These are phyloP conservation scores for Drosophila varians DNA, from an alignment of 1,140 invertebrate genomes.

Conservation along the genomic window DNA sequence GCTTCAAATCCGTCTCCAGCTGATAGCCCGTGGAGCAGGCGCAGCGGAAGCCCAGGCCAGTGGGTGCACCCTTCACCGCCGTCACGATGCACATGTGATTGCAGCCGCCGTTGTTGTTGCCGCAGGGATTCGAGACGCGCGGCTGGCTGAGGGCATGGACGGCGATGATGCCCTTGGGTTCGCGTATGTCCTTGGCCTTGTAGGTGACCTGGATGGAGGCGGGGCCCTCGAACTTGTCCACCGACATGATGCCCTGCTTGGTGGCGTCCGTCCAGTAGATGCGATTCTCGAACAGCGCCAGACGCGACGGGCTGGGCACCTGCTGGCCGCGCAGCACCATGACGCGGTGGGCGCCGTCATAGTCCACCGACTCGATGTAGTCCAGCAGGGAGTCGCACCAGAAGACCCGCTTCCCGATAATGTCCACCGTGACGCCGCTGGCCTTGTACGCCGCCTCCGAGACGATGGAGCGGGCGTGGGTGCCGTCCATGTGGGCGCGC, in stretches of 20 bases:
- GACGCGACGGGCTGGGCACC: conserved; percentile 93
- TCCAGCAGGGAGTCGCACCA: conserved; percentile 98
- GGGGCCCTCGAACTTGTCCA: conserved; percentile 94
- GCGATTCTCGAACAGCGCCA: conserved; percentile 95
- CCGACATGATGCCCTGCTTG: conserved; percentile 96
- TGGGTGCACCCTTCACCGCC: conserved; percentile 88
- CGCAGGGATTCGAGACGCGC: conserved; percentile 93
- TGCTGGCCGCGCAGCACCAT: conserved; percentile 92
- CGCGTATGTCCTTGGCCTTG: conserved; percentile 90
- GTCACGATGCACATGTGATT: conserved; percentile 98
- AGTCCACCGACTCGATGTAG: conserved; percentile 99
- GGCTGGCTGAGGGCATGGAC: conserved; percentile 92
- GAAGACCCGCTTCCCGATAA: conserved; percentile 94
- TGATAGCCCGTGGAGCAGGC: conserved; percentile 96
- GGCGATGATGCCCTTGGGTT: conserved; percentile 93
- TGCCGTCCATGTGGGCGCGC: conserved; percentile 96
- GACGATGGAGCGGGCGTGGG: conserved; percentile 91
- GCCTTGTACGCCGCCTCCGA: conserved; percentile 96
- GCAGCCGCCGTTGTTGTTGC: conserved; percentile 94
- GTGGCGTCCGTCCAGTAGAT: conserved; percentile 98
- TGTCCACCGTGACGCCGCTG: conserved; percentile 93
- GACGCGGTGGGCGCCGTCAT: conserved; percentile 92
- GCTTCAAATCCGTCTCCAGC: conserved; percentile 89
- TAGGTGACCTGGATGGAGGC: conserved; percentile 91
- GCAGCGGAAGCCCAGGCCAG: conserved; percentile 94